phyloP scores from a whole-genome alignment of 1,140 invertebrate species.

The Brachionus rubens region DNA sequence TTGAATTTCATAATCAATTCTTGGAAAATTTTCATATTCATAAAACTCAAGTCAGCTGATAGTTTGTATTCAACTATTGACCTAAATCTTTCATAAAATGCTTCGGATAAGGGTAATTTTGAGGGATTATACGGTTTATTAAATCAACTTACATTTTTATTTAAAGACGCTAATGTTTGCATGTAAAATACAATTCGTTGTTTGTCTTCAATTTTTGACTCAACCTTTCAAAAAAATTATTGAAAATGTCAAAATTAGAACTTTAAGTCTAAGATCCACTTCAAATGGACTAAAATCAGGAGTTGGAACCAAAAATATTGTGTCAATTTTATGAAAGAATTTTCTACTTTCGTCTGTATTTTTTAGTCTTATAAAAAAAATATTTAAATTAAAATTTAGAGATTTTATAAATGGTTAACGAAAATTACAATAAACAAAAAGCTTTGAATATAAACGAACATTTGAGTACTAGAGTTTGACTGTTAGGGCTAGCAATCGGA shows the following conservation, averaged over 20 bases:
- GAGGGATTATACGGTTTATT: too few relatives aligned
- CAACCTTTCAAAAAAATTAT: neutral
- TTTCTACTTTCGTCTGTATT: neutral
- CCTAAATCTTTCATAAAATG: too few relatives aligned
- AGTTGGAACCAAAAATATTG: neutral
- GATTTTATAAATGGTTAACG: too few relatives aligned
- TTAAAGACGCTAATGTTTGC: constrained; percentile 6
- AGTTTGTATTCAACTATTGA: too few relatives aligned
- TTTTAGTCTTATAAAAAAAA: neutral
- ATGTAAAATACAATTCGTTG: neutral
- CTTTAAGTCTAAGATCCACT: neutral
- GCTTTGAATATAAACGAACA: constrained; percentile 24
- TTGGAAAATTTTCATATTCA: too few relatives aligned
- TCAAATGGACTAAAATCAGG: neutral
- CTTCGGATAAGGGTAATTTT: too few relatives aligned
- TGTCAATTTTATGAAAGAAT: constrained; percentile 19
- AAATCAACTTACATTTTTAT: neutral
- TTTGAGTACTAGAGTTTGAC: neutral
- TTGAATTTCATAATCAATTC: too few relatives aligned
- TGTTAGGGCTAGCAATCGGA: neutral
- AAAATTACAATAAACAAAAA: constrained; percentile 24
- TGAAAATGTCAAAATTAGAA: neutral
- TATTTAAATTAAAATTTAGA: too few relatives aligned
- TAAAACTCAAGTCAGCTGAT: too few relatives aligned
- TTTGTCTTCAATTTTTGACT: constrained; percentile 2